Evolutionary conservation across 2,113 vertebrate genomes (phyloP).

Genomic region (Murina feae): DNA sequence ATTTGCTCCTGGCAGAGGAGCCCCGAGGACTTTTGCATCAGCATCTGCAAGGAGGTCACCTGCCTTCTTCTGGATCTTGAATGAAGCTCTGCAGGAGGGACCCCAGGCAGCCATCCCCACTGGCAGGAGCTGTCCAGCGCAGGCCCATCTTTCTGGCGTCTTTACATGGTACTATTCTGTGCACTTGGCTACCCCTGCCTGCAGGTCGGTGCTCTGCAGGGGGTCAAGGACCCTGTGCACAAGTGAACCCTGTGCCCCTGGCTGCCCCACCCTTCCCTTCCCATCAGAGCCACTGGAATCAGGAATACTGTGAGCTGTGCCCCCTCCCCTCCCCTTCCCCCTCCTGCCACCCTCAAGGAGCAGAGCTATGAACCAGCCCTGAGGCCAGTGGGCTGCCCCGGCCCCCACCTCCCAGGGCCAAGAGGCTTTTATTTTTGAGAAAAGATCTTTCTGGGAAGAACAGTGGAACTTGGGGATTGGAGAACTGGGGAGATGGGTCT

Average conservation of each 20-base stretch:
- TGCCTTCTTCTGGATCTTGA: neutral
- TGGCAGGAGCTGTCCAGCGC: neutral
- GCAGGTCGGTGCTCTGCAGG: neutral
- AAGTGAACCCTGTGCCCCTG: fast-evolving
- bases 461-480: neutral
- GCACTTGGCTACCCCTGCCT: neutral
- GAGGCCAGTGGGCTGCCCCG: neutral
- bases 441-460: neutral
- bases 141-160: neutral
- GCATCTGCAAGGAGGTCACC: fast-evolving
- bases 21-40: too few relatives aligned
- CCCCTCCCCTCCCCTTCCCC: too few relatives aligned
- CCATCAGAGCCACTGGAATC: too few relatives aligned
- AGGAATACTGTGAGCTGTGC: too few relatives aligned
- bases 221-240: neutral
- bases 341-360: fast-evolving
- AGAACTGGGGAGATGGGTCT: neutral
- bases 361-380: neutral
- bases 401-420: neutral
- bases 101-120: neutral
- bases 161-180: fast-evolving
- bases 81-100: fast-evolving
- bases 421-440: neutral
- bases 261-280: too few relatives aligned
- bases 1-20: too few relatives aligned